Evolutionary conservation across 1,140 invertebrate genomes (phyloP).

Genomic region (Pogonomyrmex californicus): DNA sequence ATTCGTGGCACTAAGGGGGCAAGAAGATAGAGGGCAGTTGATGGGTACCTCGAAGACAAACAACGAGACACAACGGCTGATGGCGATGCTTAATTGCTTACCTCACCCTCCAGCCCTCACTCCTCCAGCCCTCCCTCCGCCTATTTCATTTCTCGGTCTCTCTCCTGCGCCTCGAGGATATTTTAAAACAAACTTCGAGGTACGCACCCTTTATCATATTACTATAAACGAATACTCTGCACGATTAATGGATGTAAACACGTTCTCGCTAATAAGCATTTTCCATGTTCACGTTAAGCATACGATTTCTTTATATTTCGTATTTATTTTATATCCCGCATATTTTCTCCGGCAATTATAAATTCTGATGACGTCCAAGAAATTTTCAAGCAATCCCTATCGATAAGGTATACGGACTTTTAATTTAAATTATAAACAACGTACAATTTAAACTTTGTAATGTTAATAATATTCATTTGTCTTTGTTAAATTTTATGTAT

Average conservation of each 20-base stretch:
- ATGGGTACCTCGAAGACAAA: conserved; percentile 83
- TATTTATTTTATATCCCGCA: background rate
- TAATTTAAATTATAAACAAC: background rate
- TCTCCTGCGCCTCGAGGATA: conserved; percentile 71
- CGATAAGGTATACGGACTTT: too few relatives aligned
- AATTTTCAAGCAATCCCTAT: background rate
- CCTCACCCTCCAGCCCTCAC: conserved; percentile 56
- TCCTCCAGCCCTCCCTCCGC: conserved; percentile 48
- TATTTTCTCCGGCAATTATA: background rate
- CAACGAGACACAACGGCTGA: conserved; percentile 83
- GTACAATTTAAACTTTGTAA: conserved; percentile 2
- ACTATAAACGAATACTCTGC: conserved; percentile 73
- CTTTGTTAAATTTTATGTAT: background rate
- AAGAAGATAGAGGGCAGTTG: conserved; percentile 78
- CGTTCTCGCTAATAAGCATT: conserved; percentile 37
- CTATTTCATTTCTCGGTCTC: conserved; percentile 65
- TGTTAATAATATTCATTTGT: background rate
- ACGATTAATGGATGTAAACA: conserved; percentile 67
- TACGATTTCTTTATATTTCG: conserved; percentile 14
- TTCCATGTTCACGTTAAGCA: conserved; percentile 18
- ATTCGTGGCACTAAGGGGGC: conserved; percentile 62
- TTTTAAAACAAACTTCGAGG: conserved; percentile 77
- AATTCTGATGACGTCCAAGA: background rate
- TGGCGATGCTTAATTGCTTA: conserved; percentile 82
- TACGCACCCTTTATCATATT: conserved; percentile 76